Base-by-base conservation (phyloP, 1,140 invertebrate species). In the Neodiprion lecontei region DNA sequence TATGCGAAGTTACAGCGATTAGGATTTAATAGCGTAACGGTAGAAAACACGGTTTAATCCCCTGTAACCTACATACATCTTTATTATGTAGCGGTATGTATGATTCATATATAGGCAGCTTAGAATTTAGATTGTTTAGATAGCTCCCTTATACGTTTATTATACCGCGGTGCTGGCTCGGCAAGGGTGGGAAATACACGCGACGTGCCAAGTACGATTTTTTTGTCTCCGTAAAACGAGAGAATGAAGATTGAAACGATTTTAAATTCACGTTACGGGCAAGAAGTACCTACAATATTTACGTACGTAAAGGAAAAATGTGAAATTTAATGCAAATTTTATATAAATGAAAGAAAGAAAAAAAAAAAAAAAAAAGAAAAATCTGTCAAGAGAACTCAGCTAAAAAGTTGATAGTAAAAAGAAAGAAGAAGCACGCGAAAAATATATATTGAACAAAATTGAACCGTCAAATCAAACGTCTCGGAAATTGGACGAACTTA, bases 51-150 rank as follows among this genome's bases (percentile, higher is more conserved):
- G 80, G 74, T 81, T 79, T 2, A 3, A 84, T 83, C 82, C 81
- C 80, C 86, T 84, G n/a, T 17, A 61, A 17, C 53, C 14, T 17
- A 61, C 82, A 82, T 17, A 61, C 81, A 82, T 85, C 83, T 84
- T 80, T 84, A 80, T 83, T 85, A 40, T 1, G 28, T 40, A 85
- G 81, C 79, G 81, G 79, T 49, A 75, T 84, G 83, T 14, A 61
- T 17, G 53, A 61, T 14, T 8, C 28, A 40, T 40, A 40, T 81
- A 80, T 82, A 79, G 79, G 82, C 83, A 82, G 82, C 84, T 85
- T 87, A 84, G 84, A 82, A 82, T 81, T 83, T 80, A 76, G 79
- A 82, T 86, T 79, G 83, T 86, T 86, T 85, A 86, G 84, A 85
- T 87, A 86, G 84, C 74, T 78, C 68, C n/a, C 50, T 53, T n/a